A percentile compares a stretch with the other conserved stretches of the same genome.
phyloP scores from a whole-genome alignment of 2,797 vertebrate genomes.

The Oreochromis mossambicus region DNA sequence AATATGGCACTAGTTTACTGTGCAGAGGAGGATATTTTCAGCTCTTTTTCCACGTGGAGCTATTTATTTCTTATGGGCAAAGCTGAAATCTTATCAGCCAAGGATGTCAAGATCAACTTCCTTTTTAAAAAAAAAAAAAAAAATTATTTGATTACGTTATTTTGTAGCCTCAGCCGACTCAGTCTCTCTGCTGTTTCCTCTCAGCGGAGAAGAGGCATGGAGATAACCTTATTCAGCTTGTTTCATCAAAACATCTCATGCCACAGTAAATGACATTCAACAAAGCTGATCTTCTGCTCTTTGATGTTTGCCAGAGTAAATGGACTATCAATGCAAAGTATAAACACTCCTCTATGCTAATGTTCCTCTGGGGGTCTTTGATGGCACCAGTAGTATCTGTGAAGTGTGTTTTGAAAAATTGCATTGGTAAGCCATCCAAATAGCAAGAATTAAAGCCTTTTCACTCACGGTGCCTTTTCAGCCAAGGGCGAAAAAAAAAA shows the following conservation, averaged over 20 bases:
- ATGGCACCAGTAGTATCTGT: constrained; percentile 61
- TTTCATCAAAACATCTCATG: constrained; percentile 56
- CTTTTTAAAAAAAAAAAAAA: background rate
- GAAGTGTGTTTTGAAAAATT: constrained; percentile 74
- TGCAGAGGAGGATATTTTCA: background rate
- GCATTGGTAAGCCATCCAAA: constrained; percentile 64
- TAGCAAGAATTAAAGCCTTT: constrained; percentile 52
- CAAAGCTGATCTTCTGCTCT: constrained; percentile 59
- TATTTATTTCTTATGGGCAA: background rate
- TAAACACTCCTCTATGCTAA: constrained; percentile 71
- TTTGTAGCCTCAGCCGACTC: background rate
- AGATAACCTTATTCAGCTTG: constrained; percentile 36
- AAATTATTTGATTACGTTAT: constrained; percentile 1
- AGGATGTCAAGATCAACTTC: constrained; percentile 28
- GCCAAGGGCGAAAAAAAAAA: background rate
- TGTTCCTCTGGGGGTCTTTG: constrained; percentile 63
- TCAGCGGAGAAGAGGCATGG: constrained; percentile 13
- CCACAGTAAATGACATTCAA: constrained; percentile 56
- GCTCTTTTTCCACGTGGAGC: background rate
- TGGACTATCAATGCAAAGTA: constrained; percentile 71
- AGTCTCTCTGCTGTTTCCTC: constrained; percentile 21
- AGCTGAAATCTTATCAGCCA: constrained; percentile 1
- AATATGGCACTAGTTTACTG: background rate
- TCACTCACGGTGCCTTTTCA: constrained; percentile 38
- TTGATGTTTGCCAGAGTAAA: constrained; percentile 73